Evolutionary conservation across 2,797 vertebrate genomes (phyloP).

Genomic region (Iguana delicatissima): DNA sequence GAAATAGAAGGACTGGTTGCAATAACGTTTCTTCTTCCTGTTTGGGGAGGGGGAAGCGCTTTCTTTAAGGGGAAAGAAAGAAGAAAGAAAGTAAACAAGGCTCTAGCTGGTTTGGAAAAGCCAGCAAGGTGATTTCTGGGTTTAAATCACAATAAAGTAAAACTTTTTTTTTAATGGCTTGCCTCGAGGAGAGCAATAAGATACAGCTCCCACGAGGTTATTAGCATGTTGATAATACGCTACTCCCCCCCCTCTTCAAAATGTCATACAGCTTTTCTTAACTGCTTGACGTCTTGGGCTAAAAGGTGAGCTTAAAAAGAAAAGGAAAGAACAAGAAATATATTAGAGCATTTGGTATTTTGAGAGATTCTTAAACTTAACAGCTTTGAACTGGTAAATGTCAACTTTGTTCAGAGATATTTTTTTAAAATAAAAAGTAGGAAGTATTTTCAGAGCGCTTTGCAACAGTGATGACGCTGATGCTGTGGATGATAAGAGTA

Average conservation of each 20-base stretch:
- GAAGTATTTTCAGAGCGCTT: not conserved
- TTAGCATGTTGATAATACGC: conserved; percentile 74
- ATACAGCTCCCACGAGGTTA: conserved; percentile 76
- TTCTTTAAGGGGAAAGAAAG: conserved; percentile 29
- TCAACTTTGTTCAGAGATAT: not conserved
- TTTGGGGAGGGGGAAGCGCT: conserved; percentile 5
- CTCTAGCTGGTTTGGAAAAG: conserved; percentile 57
- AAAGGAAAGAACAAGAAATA: not conserved
- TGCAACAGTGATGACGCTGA: not conserved
- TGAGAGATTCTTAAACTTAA: not conserved
- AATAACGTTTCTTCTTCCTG: conserved; percentile 66
- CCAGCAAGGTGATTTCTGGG: conserved; percentile 70
- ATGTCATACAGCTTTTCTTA: conserved; percentile 74
- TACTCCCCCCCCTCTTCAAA: conserved; percentile 42
- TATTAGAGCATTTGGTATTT: conserved; percentile 25
- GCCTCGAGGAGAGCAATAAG: conserved; percentile 76
- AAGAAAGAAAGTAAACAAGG: conserved; percentile 34
- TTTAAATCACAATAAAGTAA: conserved; percentile 78
- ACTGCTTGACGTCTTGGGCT: conserved; percentile 62
- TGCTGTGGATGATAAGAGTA: not conserved
- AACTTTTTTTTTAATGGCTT: conserved; percentile 77
- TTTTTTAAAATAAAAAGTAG: not conserved
- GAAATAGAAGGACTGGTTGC: conserved; percentile 39
- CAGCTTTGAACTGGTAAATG: not conserved
- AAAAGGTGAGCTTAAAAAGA: conserved; percentile 43